These are phyloP conservation scores for Cartodere bifasciata DNA, from an alignment of 2,888 invertebrate species.

Conservation along the genomic window DNA sequence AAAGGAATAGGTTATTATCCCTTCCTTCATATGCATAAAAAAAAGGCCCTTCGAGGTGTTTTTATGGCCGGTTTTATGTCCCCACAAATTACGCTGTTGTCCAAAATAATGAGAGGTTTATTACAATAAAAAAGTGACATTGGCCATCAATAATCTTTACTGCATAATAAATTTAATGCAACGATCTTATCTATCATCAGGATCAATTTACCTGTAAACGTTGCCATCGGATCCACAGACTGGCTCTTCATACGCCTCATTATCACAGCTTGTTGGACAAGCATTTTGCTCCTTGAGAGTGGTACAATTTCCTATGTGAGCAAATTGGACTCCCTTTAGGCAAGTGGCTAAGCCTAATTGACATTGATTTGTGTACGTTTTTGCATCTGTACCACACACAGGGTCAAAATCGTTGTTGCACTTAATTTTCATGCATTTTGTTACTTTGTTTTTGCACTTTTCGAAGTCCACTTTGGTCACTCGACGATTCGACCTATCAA, in stretches of 20 bases:
- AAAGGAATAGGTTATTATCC: too few relatives aligned
- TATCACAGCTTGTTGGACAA: constrained; percentile 48
- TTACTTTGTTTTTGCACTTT: constrained; percentile 61
- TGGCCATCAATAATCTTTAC: too few relatives aligned
- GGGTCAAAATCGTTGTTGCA: constrained; percentile 60
- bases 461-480: constrained; percentile 64
- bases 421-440: constrained; percentile 62
- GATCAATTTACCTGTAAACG: constrained; percentile 54
- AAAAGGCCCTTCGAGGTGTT: too few relatives aligned
- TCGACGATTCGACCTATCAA: constrained; percentile 37
- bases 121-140: too few relatives aligned
- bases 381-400: constrained; percentile 83
- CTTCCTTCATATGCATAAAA: too few relatives aligned
- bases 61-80: too few relatives aligned
- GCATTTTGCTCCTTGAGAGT: constrained; percentile 50
- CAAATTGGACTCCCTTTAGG: constrained; percentile 75
- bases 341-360: constrained; percentile 74
- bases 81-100: too few relatives aligned
- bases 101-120: too few relatives aligned
- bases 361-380: constrained; percentile 73
- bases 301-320: constrained; percentile 80
- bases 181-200: neutral
- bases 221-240: constrained; percentile 84
- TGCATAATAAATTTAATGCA: neutral
- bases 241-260: constrained; percentile 51